Base-by-base conservation (phyloP, 2,113 vertebrate genomes). In the Thamnophis sirtalis region DNA sequence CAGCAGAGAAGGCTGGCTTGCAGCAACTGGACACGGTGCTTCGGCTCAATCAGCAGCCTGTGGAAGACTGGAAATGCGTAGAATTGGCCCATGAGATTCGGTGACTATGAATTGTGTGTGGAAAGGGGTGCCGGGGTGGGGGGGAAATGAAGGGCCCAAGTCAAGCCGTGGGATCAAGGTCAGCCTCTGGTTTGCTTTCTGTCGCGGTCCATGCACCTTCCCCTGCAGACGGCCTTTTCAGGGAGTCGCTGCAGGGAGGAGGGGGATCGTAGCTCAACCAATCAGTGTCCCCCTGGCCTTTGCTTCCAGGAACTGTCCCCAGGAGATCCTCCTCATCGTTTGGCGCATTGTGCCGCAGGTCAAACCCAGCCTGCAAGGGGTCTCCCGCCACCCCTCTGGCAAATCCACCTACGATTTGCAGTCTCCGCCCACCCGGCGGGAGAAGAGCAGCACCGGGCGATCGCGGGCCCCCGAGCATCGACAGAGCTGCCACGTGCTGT, bases 31-130 rank as follows among this genome's bases (percentile, higher is more conserved):
- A 99, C 96, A 99, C 98, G 0, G 97, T 99, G 90, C 96, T 99
- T 93, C 98, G 98, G 97, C 97, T 99, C 89, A 99, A 99, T 0
- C 98, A 98, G 96, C 98, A 98, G 94, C 98, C 98, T 0, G 99
- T 99, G 96, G 98, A 99, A 91, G 98, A 98, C 93, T 99, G 99
- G 98, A 99, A 99, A 94, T 99, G 99, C 28, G 98, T 99, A 91
- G 98, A 99, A 94, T 97, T 99, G 94, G 99, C 99, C 0, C 98
- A 99, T 0, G 98, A 99, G 93, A 99, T 99, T 96, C 97, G 99
- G 99, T 99, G 94, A 96, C 94, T 28, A 0, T 1, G 80, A 26
- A 21, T 43, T 51, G 28, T 0, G 33, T 9, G 55, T 5, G 60
- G 55, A n/a, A 53, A 49, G n/a, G 28, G 33, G 17, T 9, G 5